phyloP scores from a whole-genome alignment of 2,113 vertebrate species.

The Anser brachyrhynchus region DNA sequence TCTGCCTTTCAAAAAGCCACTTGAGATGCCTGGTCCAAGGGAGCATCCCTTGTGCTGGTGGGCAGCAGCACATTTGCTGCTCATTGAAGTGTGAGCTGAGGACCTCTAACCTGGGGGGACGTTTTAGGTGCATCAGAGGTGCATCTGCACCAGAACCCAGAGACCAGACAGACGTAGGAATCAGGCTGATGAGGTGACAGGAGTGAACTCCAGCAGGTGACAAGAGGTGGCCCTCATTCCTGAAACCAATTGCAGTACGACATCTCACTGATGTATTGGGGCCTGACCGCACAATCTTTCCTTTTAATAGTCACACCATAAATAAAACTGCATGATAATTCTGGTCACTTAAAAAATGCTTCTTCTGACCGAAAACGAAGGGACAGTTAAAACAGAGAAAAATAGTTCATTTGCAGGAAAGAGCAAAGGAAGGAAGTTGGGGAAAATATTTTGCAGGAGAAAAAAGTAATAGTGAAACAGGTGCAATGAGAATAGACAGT shows the following conservation, averaged over 20 bases:
- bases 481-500: slow-evolving; percentile 29
- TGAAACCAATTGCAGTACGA: not conserved
- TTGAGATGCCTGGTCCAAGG: not conserved
- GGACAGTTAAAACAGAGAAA: slow-evolving; percentile 7
- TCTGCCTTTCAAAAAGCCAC: not conserved
- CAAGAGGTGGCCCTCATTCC: not conserved
- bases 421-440: not conserved
- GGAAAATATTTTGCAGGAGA: not conserved
- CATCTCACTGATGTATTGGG: not conserved
- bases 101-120: not conserved
- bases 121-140: rapidly evolving
- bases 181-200: not conserved
- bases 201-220: not conserved
- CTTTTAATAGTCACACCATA: not conserved
- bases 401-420: not conserved
- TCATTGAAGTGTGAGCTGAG: not conserved
- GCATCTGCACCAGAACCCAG: not conserved
- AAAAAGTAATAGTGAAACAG: not conserved
- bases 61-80: not conserved
- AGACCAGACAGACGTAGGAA: not conserved
- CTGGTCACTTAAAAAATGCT: not conserved
- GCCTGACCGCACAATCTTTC: not conserved
- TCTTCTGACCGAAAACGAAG: not conserved
- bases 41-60: not conserved
- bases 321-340: not conserved